Base-by-base conservation (phyloP, 1,140 invertebrate genomes). In the Drosophila punjabiensis region DNA sequence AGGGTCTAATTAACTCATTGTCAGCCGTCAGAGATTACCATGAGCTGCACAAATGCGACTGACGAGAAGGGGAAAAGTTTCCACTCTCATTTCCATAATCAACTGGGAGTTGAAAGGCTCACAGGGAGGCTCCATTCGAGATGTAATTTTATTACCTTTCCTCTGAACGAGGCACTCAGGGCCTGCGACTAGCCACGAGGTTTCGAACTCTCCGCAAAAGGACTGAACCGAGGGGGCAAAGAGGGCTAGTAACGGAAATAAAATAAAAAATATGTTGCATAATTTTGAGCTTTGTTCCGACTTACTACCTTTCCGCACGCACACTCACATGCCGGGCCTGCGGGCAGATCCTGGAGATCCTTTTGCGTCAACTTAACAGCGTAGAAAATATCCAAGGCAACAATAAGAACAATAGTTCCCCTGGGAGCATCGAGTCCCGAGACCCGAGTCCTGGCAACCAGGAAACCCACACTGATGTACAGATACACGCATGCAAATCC, bases 351-450 rank as follows among this genome's bases (percentile, higher is more conserved):
- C 83, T 70, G 77, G 55, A 82, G 86, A 90, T 86, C 86, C 86
- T 90, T 89, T 82, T 90, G 87, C 82, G 86, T 90, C 86, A 86
- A 91, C 82, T 90, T 91, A 90, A 90, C 86, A 90, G 82, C 79
- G 80, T 90, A 90, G 87, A 78, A 90, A 90, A 90, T 90, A 90
- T 90, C 86, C 87, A 86, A 86, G 87, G 86, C 86, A 90, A 90
- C 86, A 90, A 90, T 90, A 90, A 90, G 86, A 90, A 90, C 86
- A 90, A 90, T 90, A 90, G 86, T 90, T 90, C 87, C 87, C 86
- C 59, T 62, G 86, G 86, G 86, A 90, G 69, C 87, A 80, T 64
- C 69, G 61, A 76, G 64, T 67, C 59, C 78, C 56, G 58, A 59
- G 62, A 67, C 55, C 74, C 65, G 52, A 53, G 62, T 70, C 60